Evolutionary conservation across 35 echinoderm and acorn worm species (phyloP).

Genomic region (Amphiura filiformis): DNA sequence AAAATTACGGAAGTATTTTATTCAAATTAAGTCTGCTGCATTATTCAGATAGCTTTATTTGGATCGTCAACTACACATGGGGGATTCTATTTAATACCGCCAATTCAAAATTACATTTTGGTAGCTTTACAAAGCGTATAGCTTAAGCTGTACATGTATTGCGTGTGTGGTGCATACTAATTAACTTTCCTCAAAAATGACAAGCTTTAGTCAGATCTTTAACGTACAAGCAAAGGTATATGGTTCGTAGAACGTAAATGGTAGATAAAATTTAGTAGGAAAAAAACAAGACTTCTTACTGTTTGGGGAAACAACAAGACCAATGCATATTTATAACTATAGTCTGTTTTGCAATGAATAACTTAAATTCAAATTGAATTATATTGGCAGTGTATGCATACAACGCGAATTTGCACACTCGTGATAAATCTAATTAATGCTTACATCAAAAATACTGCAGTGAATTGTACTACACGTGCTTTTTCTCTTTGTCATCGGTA

Average conservation of each 20-base stretch:
- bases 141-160: not conserved
- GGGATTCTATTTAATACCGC: not conserved
- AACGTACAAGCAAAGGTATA: too few species aligned
- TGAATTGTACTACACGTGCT: not conserved
- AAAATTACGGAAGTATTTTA: not conserved
- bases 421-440: not conserved
- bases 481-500: not conserved
- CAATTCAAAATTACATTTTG: not conserved
- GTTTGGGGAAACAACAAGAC: not conserved
- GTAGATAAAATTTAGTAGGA: not conserved
- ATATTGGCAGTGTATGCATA: slow-evolving; percentile 10
- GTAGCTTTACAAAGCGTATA: not conserved
- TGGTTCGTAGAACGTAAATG: too few species aligned
- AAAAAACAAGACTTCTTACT: not conserved
- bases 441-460: not conserved
- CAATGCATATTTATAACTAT: not conserved
- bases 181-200: not conserved
- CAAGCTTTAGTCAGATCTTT: too few species aligned
- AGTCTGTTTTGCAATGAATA: slow-evolving; percentile 5
- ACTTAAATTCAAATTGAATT: not conserved
- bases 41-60: not conserved
- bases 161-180: not conserved
- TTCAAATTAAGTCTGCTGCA: not conserved
- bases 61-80: not conserved
- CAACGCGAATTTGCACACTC: not conserved